Base-by-base conservation (phyloP, 2,888 invertebrate genomes). In the Caenorhabditis panamensis region DNA sequence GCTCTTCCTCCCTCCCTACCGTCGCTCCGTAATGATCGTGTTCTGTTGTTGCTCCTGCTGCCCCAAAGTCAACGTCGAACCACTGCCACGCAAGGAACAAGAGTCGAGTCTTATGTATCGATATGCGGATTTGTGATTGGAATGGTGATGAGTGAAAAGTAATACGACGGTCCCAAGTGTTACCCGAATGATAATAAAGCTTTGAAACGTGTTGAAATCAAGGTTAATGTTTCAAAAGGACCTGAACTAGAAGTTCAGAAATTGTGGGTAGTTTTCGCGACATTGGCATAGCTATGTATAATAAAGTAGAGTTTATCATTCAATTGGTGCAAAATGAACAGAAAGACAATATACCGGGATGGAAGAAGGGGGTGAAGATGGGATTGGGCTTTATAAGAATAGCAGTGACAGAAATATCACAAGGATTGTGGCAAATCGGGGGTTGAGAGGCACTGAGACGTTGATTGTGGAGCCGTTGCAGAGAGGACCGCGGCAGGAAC, bases 401-500 rank as follows among this genome's bases (percentile, higher is more conserved):
- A 49, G 41, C 28, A 62, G 62, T 54, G 63, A 63, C 56, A 56
- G 54, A 36, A 62, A 47, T 62, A 72, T 72, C 72, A 72, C 72
- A 72, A 56, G 41, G 28, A 71, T 22, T n/a, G n/a, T 56, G 72
- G 72, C 72, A 72, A 63, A 51, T 28, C 56, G 26, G 6, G 61
- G 2, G 26, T 44, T 44, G 41, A 47, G 24, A 13, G 49, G 26
- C 0, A 63, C 2, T 18, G 79, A 58, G 0, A 73, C 41, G 44
- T 78, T 83, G 78, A 84, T 69, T 24, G 81, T 75, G 2, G 78
- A 79, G 36, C 84, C 84, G 61, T 88, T 88, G 84, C 88, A 88
- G 37, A 87, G 59, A 41, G 86, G 82, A 36, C 87, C 87, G 9
- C 82, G 79, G 75, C 88, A 88, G 2, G 88, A 87, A 71, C 88